Percentiles rank a stretch among this genome's conserved stretches.
Evolutionary conservation across 2,888 invertebrate genomes (phyloP).

Genomic region (Drosophila helvetica): DNA sequence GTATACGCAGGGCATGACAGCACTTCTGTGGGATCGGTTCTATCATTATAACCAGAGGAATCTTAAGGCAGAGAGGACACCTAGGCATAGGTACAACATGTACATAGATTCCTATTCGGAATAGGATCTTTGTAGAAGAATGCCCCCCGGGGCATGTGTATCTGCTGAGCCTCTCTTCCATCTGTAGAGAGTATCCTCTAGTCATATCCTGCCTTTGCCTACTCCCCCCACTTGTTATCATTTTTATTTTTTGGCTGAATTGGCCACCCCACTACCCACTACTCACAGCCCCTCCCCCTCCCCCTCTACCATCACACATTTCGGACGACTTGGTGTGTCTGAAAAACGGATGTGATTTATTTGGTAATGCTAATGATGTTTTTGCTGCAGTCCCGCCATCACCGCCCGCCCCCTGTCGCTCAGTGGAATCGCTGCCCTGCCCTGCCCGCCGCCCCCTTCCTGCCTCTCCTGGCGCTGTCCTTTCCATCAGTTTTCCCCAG

Average conservation of each 20-base stretch:
- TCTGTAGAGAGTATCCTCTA: slow-evolving; percentile 15
- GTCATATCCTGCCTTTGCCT: slow-evolving; percentile 6
- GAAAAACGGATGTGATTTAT: slow-evolving; percentile 82
- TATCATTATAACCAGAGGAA: too few relatives aligned
- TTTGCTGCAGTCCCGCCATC: slow-evolving; percentile 59
- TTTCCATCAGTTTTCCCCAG: slow-evolving; percentile 58
- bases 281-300: background rate
- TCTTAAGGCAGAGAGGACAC: too few relatives aligned
- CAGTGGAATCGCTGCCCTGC: slow-evolving; percentile 8
- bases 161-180: background rate
- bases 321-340: slow-evolving; percentile 62
- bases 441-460: background rate
- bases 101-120: too few relatives aligned
- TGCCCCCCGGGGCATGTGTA: too few relatives aligned
- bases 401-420: slow-evolving; percentile 34
- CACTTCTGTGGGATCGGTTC: background rate
- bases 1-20: slow-evolving; percentile 31
- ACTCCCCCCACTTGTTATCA: slow-evolving; percentile 30
- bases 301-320: slow-evolving; percentile 8
- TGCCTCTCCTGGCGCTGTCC: slow-evolving; percentile 39
- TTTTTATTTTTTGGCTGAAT: slow-evolving; percentile 34
- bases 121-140: too few relatives aligned
- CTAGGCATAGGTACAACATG: too few relatives aligned
- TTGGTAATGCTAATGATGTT: slow-evolving; percentile 81
- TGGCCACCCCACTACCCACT: background rate